phyloP scores from a whole-genome alignment of 2,888 invertebrate genomes.

The Oscheius sp. region DNA sequence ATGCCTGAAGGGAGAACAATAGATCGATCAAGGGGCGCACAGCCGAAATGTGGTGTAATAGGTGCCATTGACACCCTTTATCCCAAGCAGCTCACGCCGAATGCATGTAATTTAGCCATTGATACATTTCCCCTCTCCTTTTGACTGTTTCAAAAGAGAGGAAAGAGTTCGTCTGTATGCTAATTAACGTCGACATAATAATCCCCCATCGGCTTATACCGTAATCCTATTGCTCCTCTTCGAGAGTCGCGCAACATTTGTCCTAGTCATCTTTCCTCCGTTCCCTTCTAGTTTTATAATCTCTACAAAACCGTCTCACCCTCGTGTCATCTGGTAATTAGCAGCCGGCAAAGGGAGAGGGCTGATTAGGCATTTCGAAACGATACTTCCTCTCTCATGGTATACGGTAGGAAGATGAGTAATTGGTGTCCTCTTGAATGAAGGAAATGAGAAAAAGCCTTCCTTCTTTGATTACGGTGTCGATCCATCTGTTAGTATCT shows the following conservation, averaged over 20 bases:
- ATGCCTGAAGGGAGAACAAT: slow-evolving; percentile 27
- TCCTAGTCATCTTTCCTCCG: not conserved
- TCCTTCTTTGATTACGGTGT: slow-evolving; percentile 7
- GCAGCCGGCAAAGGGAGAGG: not conserved
- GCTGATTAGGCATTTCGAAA: slow-evolving; percentile 29
- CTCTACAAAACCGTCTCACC: not conserved
- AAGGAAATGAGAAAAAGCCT: slow-evolving; percentile 30
- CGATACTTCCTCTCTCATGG: slow-evolving; percentile 20
- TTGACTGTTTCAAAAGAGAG: slow-evolving; percentile 2
- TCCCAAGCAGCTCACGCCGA: slow-evolving; percentile 2
- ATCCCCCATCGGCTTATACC: slow-evolving; percentile 15
- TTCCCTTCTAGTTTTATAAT: not conserved
- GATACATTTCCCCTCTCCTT: not conserved
- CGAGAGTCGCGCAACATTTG: slow-evolving; percentile 5
- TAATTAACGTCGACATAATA: slow-evolving; percentile 21
- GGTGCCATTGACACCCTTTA: slow-evolving; percentile 34
- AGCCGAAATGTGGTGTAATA: slow-evolving; percentile 33
- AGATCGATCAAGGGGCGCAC: slow-evolving; percentile 33
- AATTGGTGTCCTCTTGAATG: slow-evolving; percentile 32
- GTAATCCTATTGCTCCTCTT: slow-evolving; percentile 18
- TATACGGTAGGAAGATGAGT: slow-evolving; percentile 30
- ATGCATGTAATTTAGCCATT: slow-evolving; percentile 22
- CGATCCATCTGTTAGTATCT: slow-evolving; percentile 20
- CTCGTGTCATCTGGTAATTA: slow-evolving; percentile 28
- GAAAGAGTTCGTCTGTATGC: slow-evolving; percentile 17